Conservation (phyloP, 1,140 invertebrate genomes). For the Stratiolaelaps scimitus region DNA sequence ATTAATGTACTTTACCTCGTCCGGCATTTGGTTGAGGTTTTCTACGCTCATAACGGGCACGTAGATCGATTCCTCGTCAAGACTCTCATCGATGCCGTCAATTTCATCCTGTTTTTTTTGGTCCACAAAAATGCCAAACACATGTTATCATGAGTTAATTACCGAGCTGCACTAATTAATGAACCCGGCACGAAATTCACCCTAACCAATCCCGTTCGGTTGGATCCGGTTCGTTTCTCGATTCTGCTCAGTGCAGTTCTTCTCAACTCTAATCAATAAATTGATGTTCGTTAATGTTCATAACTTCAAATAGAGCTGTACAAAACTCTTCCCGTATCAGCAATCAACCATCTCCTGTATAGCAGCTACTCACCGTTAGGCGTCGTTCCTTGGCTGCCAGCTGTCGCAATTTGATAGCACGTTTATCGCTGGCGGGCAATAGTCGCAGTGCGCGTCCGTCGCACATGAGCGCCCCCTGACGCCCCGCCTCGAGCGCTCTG, state of each 20-base stretch:
- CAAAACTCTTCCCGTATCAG: too few species aligned
- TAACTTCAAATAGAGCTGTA: neutral
- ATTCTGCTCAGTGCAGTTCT: too few species aligned
- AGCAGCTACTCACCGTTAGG: neutral
- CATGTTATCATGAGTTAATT: too few species aligned
- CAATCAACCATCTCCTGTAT: neutral
- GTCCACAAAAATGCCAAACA: too few species aligned
- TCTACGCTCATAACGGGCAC: conserved; percentile 25
- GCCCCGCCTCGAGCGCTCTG: neutral
- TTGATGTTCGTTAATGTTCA: too few species aligned
- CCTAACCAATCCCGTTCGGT: too few species aligned
- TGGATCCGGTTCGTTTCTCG: too few species aligned
- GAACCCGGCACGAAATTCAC: too few species aligned
- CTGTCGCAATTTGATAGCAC: conserved; percentile 14
- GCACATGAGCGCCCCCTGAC: neutral
- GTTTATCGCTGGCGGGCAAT: conserved; percentile 11
- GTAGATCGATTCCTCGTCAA: conserved; percentile 15
- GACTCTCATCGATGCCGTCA: conserved; percentile 12
- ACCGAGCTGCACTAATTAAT: too few species aligned
- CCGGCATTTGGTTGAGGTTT: conserved; percentile 11
- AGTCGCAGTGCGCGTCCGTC: conserved; percentile 3
- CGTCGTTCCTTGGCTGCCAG: conserved; percentile 6
- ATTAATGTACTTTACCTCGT: neutral
- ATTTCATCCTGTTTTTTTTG: conserved; percentile 14
- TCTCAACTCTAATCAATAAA: too few species aligned